Base-by-base conservation (phyloP, 1,140 invertebrate genomes). In the Eupristina koningsbergeri region DNA sequence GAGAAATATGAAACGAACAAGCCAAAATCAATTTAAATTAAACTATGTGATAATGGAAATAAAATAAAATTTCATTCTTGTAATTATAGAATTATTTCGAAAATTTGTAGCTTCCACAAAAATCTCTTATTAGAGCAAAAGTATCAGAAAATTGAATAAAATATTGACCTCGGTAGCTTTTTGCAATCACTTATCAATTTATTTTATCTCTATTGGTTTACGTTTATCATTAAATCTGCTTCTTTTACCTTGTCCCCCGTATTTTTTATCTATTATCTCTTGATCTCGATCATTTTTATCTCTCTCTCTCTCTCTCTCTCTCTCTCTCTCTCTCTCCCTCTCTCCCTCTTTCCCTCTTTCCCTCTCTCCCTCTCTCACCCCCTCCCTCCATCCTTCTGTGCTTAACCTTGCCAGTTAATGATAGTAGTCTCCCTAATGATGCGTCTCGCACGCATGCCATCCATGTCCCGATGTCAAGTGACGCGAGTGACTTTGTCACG, bases 351-450 rank as follows among this genome's bases (percentile, higher is more conserved):
- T 61, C 47, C 34, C 29, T 58, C 11, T 8, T 22, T 39, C 71
- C 9, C 15, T 9, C 15, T 19, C 7, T 8, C 31, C 17, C 15
- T 13, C 17, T 2, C 9, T 50, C 47, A 13, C 47, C 17, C 6
- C 17, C 47, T 50, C 47, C 13, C 9, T 17, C 41, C 67, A 9
- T 19, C 26, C 67, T 71, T n/a, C 26, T 29, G 53, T 36, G 86
- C 86, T 80, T 89, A 91, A 90, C 91, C 91, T 92, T 92, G 91
- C 84, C 88, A 89, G 88, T 91, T 92, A 92, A 92, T 92, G 90
- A 92, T 91, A 92, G n/a, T n/a, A n/a, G 91, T 92, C 90, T 86
- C 88, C 90, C 90, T 92, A 92, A 92, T 92, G 90, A 91, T 91
- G 90, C 90, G 90, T 90, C 71, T 69, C 69, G 36, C 50, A 74